These are phyloP conservation scores for Onychostruthus taczanowskii DNA, from an alignment of 2,113 vertebrate genomes.

Conservation along the genomic window DNA sequence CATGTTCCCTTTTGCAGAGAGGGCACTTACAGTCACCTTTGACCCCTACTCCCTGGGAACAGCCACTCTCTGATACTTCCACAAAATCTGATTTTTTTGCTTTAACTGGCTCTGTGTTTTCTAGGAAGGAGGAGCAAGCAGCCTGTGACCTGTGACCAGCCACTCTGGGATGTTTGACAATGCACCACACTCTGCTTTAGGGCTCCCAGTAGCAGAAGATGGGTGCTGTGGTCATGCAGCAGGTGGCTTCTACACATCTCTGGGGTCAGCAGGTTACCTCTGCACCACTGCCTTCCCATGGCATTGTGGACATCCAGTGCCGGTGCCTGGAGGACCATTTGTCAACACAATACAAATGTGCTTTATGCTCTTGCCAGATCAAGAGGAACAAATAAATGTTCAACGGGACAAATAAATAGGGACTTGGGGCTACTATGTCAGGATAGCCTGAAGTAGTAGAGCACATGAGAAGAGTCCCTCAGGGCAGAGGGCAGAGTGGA, in stretches of 20 bases:
- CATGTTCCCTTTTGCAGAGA: neutral
- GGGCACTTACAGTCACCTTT: neutral
- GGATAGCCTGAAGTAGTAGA: neutral
- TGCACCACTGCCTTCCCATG: neutral
- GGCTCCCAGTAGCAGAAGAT: neutral
- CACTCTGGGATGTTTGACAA: neutral
- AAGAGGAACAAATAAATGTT: neutral
- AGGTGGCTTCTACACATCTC: neutral
- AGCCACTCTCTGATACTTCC: neutral
- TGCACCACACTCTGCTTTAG: neutral
- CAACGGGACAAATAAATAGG: neutral
- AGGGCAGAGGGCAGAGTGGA: neutral
- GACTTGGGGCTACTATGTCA: rapidly evolving
- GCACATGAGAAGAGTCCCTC: neutral
- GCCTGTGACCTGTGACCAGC: neutral
- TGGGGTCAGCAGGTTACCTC: rapidly evolving
- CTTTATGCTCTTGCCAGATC: neutral
- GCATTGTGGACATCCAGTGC: neutral
- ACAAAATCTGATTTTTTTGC: neutral
- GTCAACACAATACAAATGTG: rapidly evolving
- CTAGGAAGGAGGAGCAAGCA: neutral
- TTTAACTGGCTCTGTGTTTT: neutral
- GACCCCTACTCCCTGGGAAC: neutral
- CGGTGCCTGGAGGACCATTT: neutral
- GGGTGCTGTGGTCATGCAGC: neutral